Conservation (phyloP, 1,140 invertebrate genomes). For the Heliconius nattereri region DNA sequence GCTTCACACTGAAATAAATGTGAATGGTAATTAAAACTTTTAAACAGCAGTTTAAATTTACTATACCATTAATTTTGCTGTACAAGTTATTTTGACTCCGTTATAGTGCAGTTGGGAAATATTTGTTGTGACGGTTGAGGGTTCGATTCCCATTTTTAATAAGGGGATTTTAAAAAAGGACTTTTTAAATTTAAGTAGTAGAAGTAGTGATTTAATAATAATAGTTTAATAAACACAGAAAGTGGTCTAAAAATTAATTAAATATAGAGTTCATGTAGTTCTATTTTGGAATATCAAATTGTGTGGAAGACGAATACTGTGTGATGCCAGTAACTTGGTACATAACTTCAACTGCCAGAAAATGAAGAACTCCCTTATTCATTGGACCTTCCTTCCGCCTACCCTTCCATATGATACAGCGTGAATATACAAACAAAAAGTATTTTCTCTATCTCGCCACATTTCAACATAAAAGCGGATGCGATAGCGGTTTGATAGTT, state of each 20-base stretch:
- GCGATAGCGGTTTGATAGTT: conserved; percentile 34
- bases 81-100: background rate
- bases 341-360: background rate
- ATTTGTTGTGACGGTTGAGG: background rate
- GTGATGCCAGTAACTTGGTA: no score
- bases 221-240: no score
- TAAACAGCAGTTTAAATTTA: conserved; percentile 14
- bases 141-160: background rate
- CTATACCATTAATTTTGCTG: conserved; percentile 8
- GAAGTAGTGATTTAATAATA: no score
- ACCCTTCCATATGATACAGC: background rate
- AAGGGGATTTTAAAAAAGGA: no score
- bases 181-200: no score
- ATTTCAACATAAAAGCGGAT: background rate
- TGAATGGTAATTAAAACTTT: conserved; percentile 14
- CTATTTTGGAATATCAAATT: no score
- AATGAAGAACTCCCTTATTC: no score
- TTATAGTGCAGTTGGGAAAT: conserved; percentile 3
- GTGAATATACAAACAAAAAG: conserved; percentile 14
- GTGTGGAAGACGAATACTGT: no score
- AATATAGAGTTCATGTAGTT: no score
- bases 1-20: conserved; percentile 11
- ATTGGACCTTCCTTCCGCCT: no score
- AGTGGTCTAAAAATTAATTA: no score
- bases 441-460: background rate